Percentiles rank a stretch among this genome's conserved stretches.
Evolutionary conservation across 2,888 invertebrate species (phyloP).

Genomic region (Dexiosoma caninum): DNA sequence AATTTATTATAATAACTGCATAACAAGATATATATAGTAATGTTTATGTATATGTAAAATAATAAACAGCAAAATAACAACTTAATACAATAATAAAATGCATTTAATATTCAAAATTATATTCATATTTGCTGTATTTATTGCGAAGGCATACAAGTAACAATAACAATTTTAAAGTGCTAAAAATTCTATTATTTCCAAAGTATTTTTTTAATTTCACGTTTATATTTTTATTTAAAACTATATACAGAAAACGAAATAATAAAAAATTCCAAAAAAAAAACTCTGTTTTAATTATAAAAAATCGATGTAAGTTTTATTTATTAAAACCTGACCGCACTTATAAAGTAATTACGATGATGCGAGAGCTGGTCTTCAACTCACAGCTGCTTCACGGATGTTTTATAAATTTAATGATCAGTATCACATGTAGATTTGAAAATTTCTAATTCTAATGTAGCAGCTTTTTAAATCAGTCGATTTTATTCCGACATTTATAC

Average conservation of each 20-base stretch:
- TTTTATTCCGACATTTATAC: too few relatives aligned
- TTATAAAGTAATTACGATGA: too few relatives aligned
- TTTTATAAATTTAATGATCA: too few relatives aligned
- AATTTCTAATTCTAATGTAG: too few relatives aligned
- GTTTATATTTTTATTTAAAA: slow-evolving; percentile 5
- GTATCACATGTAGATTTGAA: too few relatives aligned
- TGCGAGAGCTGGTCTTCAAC: too few relatives aligned
- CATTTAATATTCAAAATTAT: slow-evolving; percentile 55
- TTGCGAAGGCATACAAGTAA: not conserved
- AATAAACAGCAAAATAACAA: slow-evolving; percentile 25
- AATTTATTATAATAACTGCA: slow-evolving; percentile 51
- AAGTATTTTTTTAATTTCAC: not conserved
- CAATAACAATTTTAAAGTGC: slow-evolving; percentile 11
- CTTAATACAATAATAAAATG: slow-evolving; percentile 55
- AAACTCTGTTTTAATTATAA: slow-evolving; percentile 25
- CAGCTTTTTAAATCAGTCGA: too few relatives aligned
- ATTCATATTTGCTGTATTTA: slow-evolving; percentile 41
- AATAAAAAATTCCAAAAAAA: slow-evolving; percentile 53
- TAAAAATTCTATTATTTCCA: too few relatives aligned
- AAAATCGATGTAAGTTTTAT: not conserved
- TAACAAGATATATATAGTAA: slow-evolving; percentile 15
- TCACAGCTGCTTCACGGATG: too few relatives aligned
- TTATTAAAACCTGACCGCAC: too few relatives aligned
- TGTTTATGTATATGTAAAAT: slow-evolving; percentile 20
- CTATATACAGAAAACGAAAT: not conserved